Conservation (phyloP, 1,140 invertebrate genomes). For the Rhopalosiphum padi region DNA sequence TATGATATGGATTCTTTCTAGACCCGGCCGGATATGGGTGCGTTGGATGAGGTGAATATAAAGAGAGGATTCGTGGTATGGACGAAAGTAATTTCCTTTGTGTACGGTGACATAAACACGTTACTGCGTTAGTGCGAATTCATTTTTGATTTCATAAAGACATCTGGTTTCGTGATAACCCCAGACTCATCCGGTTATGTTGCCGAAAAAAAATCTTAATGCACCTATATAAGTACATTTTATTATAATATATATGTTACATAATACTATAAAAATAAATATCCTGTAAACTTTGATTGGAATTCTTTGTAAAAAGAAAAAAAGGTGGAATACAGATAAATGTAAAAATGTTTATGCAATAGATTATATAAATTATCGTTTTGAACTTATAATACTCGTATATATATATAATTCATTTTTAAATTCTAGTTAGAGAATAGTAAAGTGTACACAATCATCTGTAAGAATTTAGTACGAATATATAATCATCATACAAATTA, state of each 20-base stretch:
- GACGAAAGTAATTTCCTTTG: slow-evolving; percentile 51
- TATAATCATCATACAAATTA: no score
- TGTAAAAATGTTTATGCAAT: neutral
- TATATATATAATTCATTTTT: neutral
- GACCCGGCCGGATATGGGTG: neutral
- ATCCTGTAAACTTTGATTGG: neutral
- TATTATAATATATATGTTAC: neutral
- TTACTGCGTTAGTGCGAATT: slow-evolving; percentile 27
- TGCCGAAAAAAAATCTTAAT: neutral
- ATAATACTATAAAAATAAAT: neutral
- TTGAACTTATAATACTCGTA: neutral
- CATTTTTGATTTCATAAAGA: slow-evolving; percentile 40
- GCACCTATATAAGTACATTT: neutral
- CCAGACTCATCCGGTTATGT: neutral
- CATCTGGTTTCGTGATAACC: neutral
- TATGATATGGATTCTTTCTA: neutral
- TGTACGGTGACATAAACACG: slow-evolving; percentile 6
- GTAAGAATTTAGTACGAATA: no score
- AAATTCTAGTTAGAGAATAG: neutral
- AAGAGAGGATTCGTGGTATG: neutral
- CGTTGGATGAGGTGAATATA: neutral
- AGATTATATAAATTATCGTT: neutral
- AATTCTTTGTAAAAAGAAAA: neutral
- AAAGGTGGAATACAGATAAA: neutral
- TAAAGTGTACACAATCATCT: neutral